phyloP scores from a whole-genome alignment of 2,888 invertebrate genomes.

The Nudaria mundana region DNA sequence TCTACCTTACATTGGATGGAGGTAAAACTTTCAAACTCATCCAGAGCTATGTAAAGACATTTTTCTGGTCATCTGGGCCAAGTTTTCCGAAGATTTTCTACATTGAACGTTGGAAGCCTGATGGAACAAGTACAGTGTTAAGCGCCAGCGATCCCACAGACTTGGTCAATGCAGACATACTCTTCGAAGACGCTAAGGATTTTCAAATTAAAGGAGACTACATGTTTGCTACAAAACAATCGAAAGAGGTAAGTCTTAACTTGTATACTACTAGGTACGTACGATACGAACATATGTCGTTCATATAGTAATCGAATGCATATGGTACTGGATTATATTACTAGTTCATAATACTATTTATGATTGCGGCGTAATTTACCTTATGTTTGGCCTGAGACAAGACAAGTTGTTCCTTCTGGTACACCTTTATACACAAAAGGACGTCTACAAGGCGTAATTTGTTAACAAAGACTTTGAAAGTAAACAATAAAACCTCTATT shows the following conservation, averaged over 20 bases:
- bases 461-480: no score
- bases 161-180: slow-evolving; percentile 71
- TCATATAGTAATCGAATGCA: no score
- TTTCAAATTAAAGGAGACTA: slow-evolving; percentile 92
- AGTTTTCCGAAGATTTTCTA: slow-evolving; percentile 79
- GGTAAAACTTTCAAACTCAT: slow-evolving; percentile 86
- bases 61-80: slow-evolving; percentile 85
- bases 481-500: no score
- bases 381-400: no score
- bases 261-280: no score
- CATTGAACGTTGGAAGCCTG: slow-evolving; percentile 85
- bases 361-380: no score
- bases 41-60: slow-evolving; percentile 88
- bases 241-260: slow-evolving; percentile 78
- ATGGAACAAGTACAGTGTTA: slow-evolving; percentile 84
- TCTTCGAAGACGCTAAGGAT: slow-evolving; percentile 87
- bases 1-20: slow-evolving; percentile 89
- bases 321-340: no score
- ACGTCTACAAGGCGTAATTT: no score
- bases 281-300: no score
- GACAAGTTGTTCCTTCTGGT: no score
- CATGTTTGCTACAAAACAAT: slow-evolving; percentile 90
- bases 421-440: no score
- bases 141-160: slow-evolving; percentile 81
- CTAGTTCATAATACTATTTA: no score